phyloP scores from a whole-genome alignment of 2,113 vertebrate species.

The Carassius auratus region DNA sequence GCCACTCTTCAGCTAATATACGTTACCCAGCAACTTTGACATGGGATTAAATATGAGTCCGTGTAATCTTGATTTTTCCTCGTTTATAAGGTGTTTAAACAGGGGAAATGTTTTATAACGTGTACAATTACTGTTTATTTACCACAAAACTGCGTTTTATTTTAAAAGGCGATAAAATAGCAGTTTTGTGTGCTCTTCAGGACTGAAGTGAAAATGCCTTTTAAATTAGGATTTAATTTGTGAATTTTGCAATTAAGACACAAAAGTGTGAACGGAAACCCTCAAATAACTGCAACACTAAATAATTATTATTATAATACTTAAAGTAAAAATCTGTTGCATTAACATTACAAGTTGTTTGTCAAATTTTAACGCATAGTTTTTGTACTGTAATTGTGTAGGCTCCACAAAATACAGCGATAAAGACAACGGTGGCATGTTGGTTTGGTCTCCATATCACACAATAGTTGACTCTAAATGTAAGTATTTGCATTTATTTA shows the following conservation, averaged over 20 bases:
- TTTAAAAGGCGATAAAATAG: neutral
- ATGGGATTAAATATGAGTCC: neutral
- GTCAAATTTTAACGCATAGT: too few relatives aligned
- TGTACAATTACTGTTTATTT: neutral
- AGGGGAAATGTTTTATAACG: neutral
- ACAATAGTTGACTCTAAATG: conserved; percentile 87
- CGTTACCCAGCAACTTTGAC: neutral
- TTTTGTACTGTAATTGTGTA: conserved; percentile 57
- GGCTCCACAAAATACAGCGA: conserved; percentile 91
- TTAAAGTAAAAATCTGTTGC: too few relatives aligned
- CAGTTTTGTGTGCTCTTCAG: too few relatives aligned
- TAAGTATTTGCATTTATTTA: conserved; percentile 73
- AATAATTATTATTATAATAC: too few relatives aligned
- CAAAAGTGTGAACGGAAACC: too few relatives aligned
- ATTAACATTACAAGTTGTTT: too few relatives aligned
- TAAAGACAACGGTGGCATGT: conserved; percentile 95
- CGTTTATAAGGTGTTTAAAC: neutral
- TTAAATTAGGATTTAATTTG: too few relatives aligned
- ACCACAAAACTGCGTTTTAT: too few relatives aligned
- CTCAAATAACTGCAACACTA: too few relatives aligned
- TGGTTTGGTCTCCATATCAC: conserved; percentile 96
- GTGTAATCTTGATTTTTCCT: neutral
- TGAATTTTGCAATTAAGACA: neutral
- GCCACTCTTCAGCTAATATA: neutral
- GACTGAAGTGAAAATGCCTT: too few relatives aligned